These are phyloP conservation scores for Parelbella ahira DNA, from an alignment of 2,888 invertebrate genomes.

Conservation along the genomic window DNA sequence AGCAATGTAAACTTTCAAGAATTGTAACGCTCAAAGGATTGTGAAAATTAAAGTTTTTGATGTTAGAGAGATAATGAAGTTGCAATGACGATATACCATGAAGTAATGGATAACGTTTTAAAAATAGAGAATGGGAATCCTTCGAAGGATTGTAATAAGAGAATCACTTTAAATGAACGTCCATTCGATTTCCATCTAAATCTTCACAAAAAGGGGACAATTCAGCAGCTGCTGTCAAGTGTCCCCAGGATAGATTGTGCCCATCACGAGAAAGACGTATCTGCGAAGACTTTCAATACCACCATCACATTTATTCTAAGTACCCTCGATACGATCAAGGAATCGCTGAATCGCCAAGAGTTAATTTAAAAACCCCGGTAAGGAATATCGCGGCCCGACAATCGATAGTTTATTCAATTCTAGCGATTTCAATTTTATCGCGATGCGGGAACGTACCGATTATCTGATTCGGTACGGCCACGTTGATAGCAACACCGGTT, in stretches of 20 bases:
- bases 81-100: no score
- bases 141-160: slow-evolving; percentile 3
- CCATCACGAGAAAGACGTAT: slow-evolving; percentile 17
- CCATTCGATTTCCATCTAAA: slow-evolving; percentile 13
- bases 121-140: slow-evolving; percentile 3
- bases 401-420: slow-evolving; percentile 54
- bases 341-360: slow-evolving; percentile 28
- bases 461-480: slow-evolving; percentile 50
- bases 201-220: slow-evolving; percentile 19
- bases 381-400: slow-evolving; percentile 39
- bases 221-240: slow-evolving; percentile 13
- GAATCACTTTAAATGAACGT: slow-evolving; percentile 4
- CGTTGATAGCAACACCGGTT: slow-evolving; percentile 51
- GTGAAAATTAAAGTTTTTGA: no score
- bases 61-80: not conserved
- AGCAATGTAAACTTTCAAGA: no score
- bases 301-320: slow-evolving; percentile 30
- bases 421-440: slow-evolving; percentile 63
- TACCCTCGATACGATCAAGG: slow-evolving; percentile 26
- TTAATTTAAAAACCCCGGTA: slow-evolving; percentile 51
- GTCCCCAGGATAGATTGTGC: slow-evolving; percentile 17
- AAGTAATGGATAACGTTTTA: slow-evolving; percentile 5
- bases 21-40: no score
- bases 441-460: slow-evolving; percentile 43
- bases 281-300: slow-evolving; percentile 22